Base-by-base conservation (phyloP, 2,113 vertebrate species). In the Spea multiplicata region DNA sequence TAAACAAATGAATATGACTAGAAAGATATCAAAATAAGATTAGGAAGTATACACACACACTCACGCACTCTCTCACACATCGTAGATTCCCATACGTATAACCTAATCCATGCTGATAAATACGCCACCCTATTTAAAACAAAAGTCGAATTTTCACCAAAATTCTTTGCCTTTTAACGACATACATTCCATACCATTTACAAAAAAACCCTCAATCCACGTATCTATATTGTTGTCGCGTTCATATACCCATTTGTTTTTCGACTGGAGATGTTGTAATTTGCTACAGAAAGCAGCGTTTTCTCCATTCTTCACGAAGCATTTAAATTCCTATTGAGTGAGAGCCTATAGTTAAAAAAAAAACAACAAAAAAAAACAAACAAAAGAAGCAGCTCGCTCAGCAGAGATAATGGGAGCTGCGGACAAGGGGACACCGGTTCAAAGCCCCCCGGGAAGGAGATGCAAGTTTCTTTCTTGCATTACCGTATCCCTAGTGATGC, bases 251-350 rank as follows among this genome's bases (percentile, higher is more conserved):
- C 84, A 84, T 84, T 86, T 83, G 83, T 71, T 14, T 30, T 83
- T 76, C 83, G 84, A 86, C 84, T 85, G 78, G 83, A 87, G 82
- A 85, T 84, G 83, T 83, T 88, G 84, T 88, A 86, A 88, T 89
- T 88, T 88, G 87, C 84, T 88, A 83, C 85, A 86, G 88, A 88
- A 87, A 83, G 81, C 84, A 84, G 87, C 81, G 78, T 84, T 88
- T 84, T 84, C 83, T 85, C 83, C 87, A 88, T 88, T 84, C 88
- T 83, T 89, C 85, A 84, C 81, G 71, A 83, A 86, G 88, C 88
- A 90, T 91, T 91, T 89, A 91, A 91, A 91, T 91, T 90, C 88
- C 87, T 87, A 88, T 88, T 89, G 88, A 89, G 87, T 90, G 85
- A 87, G 83, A 87, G 83, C 84, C 85, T 79, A 79, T 82, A 84